Evolutionary conservation across 1,140 invertebrate genomes (phyloP).

Genomic region (Muscidifurax raptorellus): DNA sequence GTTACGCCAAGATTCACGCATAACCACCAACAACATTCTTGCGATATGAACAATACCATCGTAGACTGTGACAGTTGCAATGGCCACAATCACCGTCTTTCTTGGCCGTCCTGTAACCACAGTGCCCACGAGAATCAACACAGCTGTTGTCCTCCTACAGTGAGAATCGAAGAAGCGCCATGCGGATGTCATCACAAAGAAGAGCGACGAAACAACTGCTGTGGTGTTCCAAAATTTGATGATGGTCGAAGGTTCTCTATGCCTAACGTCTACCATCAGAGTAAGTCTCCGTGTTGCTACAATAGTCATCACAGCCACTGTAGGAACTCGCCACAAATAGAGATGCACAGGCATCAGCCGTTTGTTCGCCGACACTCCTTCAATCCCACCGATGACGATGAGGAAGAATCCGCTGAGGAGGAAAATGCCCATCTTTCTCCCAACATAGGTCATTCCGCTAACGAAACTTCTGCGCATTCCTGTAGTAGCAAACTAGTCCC

Average conservation of each 20-base stretch:
- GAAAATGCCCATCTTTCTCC: slow-evolving; percentile 44
- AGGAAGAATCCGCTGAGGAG: slow-evolving; percentile 34
- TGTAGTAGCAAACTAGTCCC: slow-evolving; percentile 42
- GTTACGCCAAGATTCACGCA: slow-evolving; percentile 24
- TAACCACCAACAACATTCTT: slow-evolving; percentile 57
- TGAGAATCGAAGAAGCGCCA: background rate
- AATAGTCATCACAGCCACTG: slow-evolving; percentile 21
- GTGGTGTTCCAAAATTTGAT: background rate
- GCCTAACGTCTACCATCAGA: slow-evolving; percentile 10
- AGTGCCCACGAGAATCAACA: slow-evolving; percentile 23
- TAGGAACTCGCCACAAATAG: background rate
- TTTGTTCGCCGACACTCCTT: slow-evolving; percentile 39
- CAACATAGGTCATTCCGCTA: slow-evolving; percentile 52
- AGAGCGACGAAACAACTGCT: background rate
- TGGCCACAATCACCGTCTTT: slow-evolving; percentile 39
- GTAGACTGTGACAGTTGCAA: slow-evolving; percentile 33
- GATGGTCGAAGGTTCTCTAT: slow-evolving; percentile 19
- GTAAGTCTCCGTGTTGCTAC: background rate
- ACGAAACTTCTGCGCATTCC: slow-evolving; percentile 48
- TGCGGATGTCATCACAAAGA: slow-evolving; percentile 20
- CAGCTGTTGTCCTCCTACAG: slow-evolving; percentile 23
- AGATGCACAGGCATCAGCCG: slow-evolving; percentile 10
- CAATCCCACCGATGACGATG: slow-evolving; percentile 41
- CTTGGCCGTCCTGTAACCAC: slow-evolving; percentile 44
- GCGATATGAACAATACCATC: slow-evolving; percentile 42